phyloP scores from a whole-genome alignment of 2,888 invertebrate genomes.

The Bibio marci region DNA sequence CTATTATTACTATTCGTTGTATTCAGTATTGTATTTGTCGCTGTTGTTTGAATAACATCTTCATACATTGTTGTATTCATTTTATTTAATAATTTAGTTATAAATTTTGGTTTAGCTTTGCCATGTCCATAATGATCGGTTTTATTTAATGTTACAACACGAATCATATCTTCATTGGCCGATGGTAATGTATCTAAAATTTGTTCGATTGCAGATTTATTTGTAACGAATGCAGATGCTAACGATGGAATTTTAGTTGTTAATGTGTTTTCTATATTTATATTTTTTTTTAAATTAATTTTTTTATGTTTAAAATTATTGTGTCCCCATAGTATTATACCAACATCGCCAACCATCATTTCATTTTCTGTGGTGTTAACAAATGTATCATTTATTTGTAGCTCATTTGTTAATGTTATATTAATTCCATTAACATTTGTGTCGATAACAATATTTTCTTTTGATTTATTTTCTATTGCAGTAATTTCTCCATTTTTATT shows the following conservation, averaged over 20 bases:
- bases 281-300: no score
- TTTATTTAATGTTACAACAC: constrained; percentile 1
- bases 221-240: neutral
- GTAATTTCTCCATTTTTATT: neutral
- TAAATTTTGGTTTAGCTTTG: constrained; percentile 5
- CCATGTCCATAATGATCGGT: constrained; percentile 4
- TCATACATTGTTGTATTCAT: constrained; percentile 5
- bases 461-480: neutral
- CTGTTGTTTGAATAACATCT: neutral
- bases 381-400: no score
- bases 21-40: neutral
- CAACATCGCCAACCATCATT: constrained; percentile 2
- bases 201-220: neutral
- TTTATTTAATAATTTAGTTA: constrained; percentile 4
- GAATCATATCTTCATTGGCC: constrained; percentile 7
- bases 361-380: no score
- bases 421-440: no score
- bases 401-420: no score
- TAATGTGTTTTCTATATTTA: neutral
- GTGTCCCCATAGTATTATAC: constrained; percentile 1
- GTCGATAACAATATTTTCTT: neutral
- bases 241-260: neutral
- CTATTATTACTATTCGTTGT: neutral
- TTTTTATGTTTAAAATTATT: no score
- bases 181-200: constrained; percentile 3